phyloP scores from a whole-genome alignment of 2,113 vertebrate species.

The Eptesicus fuscus region DNA sequence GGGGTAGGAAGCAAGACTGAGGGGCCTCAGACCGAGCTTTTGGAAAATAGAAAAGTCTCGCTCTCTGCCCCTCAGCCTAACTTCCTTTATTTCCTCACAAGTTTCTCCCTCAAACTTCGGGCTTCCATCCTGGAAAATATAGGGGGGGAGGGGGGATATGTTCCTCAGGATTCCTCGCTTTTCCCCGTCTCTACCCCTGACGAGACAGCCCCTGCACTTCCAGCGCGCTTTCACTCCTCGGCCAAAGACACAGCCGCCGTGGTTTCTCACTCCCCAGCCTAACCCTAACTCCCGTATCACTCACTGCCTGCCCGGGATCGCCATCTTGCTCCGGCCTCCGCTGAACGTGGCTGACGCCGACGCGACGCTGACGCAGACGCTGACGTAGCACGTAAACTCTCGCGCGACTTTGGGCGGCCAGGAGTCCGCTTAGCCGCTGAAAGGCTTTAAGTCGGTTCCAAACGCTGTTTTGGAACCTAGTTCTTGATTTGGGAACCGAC shows the following conservation, averaged over 20 bases:
- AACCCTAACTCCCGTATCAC: conserved; percentile 67
- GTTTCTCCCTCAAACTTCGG: conserved; percentile 77
- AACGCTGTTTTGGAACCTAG: rapidly evolving
- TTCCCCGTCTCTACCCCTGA: not conserved
- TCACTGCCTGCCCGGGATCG: conserved; percentile 87
- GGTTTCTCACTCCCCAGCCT: not conserved
- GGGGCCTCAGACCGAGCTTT: conserved; percentile 78
- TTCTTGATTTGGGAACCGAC: rapidly evolving
- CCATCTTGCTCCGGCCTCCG: conserved; percentile 83
- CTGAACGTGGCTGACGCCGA: conserved; percentile 3
- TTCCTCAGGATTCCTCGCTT: not conserved
- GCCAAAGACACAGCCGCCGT: not conserved
- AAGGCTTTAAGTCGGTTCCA: rapidly evolving
- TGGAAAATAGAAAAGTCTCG: conserved; percentile 79
- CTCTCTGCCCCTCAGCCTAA: conserved; percentile 79
- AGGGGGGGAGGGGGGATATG: not conserved
- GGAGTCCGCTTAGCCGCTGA: rapidly evolving
- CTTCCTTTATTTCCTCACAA: conserved; percentile 76
- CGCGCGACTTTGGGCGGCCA: not conserved
- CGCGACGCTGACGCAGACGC: not conserved
- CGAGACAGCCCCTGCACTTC: not conserved
- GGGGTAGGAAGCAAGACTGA: conserved; percentile 77
- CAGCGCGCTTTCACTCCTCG: conserved; percentile 21
- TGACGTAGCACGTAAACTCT: conserved; percentile 19
- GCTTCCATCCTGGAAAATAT: conserved; percentile 66